Base-by-base conservation (phyloP, 2,888 invertebrate species). In the Timema cristinae region DNA sequence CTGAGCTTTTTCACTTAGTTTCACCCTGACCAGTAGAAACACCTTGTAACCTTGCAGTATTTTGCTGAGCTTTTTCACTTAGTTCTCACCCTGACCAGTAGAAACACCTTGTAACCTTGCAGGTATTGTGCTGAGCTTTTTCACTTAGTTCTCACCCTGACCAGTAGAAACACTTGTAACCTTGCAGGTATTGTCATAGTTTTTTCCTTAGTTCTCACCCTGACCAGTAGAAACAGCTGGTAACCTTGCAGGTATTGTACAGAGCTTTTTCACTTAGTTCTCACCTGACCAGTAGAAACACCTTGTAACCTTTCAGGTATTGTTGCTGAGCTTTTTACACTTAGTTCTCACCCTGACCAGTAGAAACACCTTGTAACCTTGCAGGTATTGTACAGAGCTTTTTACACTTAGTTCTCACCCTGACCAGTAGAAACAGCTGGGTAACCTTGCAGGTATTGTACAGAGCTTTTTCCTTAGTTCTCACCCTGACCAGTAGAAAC, bases 361-460 rank as follows among this genome's bases (percentile, higher is more conserved):
- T 32, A 32, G 32, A 32, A 32, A 32, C 32, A 32, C 32, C 32
- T 32, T 1, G 32, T 32, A 32, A 66, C 68, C 5, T 32, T 73
- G 51, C 52, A 67, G 73, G 73, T 73, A n/a, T 63, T n/a, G 11
- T n/a, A 54, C 54, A 2, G 54, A 11, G n/a, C 54, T n/a, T 4
- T 11, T n/a, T 54, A n/a, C 11, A 32, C 32, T 32, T 4, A 32
- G 32, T 4, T 4, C 32, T 32, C 32, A 32, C 32, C 32, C 32
- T 32, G 32, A 32, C 32, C 32, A 32, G 32, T 32, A 32, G 32
- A 32, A 32, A 32, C 32, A 32, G 2, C 32, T 32, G 32, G 32
- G 32, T n/a, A 32, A 66, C 68, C 5, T 32, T 73, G 51, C 52
- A 67, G 73, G 73, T 73, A n/a, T 63, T n/a, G 11, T n/a, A 54